Conservation (phyloP, 2,113 vertebrate genomes). For the Arvicanthis niloticus region DNA sequence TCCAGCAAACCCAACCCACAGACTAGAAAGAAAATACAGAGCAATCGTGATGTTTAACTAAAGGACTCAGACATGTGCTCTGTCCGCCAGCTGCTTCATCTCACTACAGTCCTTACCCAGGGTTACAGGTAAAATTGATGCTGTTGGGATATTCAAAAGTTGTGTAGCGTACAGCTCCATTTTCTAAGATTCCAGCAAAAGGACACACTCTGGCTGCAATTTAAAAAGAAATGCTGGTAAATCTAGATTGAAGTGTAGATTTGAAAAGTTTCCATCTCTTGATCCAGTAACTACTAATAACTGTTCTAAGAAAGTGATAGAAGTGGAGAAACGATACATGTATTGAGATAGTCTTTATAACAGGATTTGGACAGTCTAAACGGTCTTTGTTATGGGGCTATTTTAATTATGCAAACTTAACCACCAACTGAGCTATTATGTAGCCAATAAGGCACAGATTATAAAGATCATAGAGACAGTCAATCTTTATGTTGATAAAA, state of each 20-base stretch:
- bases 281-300: neutral
- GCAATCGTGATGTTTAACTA: neutral
- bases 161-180: constrained; percentile 86
- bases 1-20: neutral
- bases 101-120: constrained; percentile 88
- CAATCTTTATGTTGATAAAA: neutral
- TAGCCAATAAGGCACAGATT: constrained; percentile 21
- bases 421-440: neutral
- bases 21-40: neutral
- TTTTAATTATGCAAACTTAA: constrained; percentile 5
- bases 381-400: neutral
- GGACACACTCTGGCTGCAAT: constrained; percentile 90
- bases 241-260: constrained; percentile 44
- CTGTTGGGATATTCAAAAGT: constrained; percentile 87
- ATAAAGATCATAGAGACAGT: neutral
- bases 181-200: constrained; percentile 79
- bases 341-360: neutral
- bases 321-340: neutral
- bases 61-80: neutral
- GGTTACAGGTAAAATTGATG: constrained; percentile 89
- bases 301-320: neutral
- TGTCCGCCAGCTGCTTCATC: neutral
- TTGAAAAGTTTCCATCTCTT: neutral
- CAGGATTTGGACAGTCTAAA: neutral
- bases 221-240: constrained; percentile 52